Conservation (phyloP, 2,888 invertebrate genomes). For the Alloplasta piceator region DNA sequence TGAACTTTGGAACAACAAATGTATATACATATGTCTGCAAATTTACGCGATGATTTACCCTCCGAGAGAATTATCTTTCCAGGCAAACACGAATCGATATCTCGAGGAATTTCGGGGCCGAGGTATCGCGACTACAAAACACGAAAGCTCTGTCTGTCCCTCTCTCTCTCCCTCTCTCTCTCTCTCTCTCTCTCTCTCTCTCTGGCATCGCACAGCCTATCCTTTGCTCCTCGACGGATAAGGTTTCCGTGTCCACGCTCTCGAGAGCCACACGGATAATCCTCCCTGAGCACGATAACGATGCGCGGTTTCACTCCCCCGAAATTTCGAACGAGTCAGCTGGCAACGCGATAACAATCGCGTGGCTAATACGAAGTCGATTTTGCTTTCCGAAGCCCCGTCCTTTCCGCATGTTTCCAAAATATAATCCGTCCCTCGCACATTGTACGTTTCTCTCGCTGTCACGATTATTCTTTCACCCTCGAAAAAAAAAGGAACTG, state of each 20-base stretch:
- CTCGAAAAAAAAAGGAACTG: too few relatives aligned
- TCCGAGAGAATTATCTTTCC: slow-evolving; percentile 49
- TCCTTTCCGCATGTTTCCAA: background rate
- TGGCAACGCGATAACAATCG: background rate
- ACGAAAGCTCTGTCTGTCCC: slow-evolving; percentile 2
- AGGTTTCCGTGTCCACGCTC: slow-evolving; percentile 54
- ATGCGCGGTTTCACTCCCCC: background rate
- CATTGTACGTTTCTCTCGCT: background rate
- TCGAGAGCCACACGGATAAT: slow-evolving; percentile 46
- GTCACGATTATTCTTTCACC: too few relatives aligned
- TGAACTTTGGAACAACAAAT: slow-evolving; percentile 11
- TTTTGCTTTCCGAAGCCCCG: background rate
- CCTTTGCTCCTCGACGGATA: slow-evolving; percentile 42
- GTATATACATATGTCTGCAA: too few relatives aligned
- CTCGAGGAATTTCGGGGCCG: slow-evolving; percentile 22
- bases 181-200: background rate
- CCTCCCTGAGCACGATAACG: slow-evolving; percentile 54
- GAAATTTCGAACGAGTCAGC: background rate
- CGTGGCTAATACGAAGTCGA: slow-evolving; percentile 12
- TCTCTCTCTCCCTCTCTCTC: background rate
- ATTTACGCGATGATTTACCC: background rate
- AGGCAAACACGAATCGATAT: slow-evolving; percentile 36
- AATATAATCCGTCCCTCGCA: background rate
- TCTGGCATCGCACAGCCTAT: background rate
- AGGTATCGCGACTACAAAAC: slow-evolving; percentile 26